Base-by-base conservation (phyloP, 2,797 vertebrate species). In the Cossypha caffra region DNA sequence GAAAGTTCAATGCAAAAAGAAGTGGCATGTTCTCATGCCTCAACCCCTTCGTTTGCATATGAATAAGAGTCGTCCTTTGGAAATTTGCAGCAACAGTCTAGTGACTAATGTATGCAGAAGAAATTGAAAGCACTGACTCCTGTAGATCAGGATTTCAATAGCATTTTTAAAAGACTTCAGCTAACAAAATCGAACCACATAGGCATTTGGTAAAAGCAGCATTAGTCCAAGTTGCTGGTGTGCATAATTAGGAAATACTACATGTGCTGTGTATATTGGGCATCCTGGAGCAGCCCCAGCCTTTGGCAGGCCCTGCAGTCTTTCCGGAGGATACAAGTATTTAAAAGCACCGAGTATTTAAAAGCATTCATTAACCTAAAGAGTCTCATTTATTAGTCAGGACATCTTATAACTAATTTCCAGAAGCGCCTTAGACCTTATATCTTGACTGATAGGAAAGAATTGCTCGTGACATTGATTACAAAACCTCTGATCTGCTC, bases 21-120 rank as follows among this genome's bases (percentile, higher is more conserved):
- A 91, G 35, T 18, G 33, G 72, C 58, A 86, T 69, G 42, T 94
- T 95, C 93, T 93, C 90, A 83, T 88, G 93, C 61, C 51, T 93
- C 73, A 86, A 57, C 18, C 55, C 58, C 54, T 75, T 72, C 37
- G n/a, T 95, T 91, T 94, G 86, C 94, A 91, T 78, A 81, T 62
- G 82, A 95, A 95, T 72, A 21, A 35, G 61, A 94, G 42, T 54
- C 3, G 42, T 64, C 7, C 69, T 86, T 88, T 75, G 76, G 86
- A 95, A 94, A 88, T 75, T 45, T 51, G 80, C 90, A 90, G 82
- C 64, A 88, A 81, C 69, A 81, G 48, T 58, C 58, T 47, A 78
- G 58, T 9, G 62, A 58, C 72, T 72, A 72, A 91, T 25, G 16
- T 26, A 66, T 42, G 83, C 17, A 0, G 58, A 86, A 51, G 66